Conservation (phyloP, 1,140 invertebrate species). For the Cotesia glomerata region DNA sequence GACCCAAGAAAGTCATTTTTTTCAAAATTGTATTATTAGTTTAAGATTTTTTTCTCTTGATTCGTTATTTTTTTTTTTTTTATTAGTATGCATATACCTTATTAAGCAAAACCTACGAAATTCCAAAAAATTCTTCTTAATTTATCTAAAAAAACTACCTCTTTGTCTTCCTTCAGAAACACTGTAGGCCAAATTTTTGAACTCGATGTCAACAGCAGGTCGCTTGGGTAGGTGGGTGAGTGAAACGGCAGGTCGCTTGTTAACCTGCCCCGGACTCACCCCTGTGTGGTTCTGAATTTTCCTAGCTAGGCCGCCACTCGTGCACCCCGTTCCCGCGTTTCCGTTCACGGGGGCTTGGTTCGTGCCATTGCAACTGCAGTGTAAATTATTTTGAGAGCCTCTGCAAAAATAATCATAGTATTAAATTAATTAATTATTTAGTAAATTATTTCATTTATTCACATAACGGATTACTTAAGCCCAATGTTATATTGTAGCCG, state of each 20-base stretch:
- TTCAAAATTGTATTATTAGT: no score
- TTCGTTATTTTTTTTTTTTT: no score
- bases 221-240: slow-evolving; percentile 80
- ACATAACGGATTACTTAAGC: no score
- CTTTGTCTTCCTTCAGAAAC: slow-evolving; percentile 81
- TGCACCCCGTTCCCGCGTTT: slow-evolving; percentile 58
- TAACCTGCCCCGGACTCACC: slow-evolving; percentile 51
- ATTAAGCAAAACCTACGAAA: no score
- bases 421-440: background rate
- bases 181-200: slow-evolving; percentile 82
- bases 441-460: background rate
- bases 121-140: no score
- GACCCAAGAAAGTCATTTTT: no score
- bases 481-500: no score
- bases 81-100: no score
- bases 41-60: no score
- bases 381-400: slow-evolving; percentile 71
- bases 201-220: slow-evolving; percentile 87
- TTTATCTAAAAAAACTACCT: slow-evolving; percentile 57
- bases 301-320: slow-evolving; percentile 63
- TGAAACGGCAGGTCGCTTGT: slow-evolving; percentile 62
- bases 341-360: slow-evolving; percentile 46
- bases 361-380: slow-evolving; percentile 69
- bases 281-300: slow-evolving; percentile 73
- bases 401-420: slow-evolving; percentile 57